Evolutionary conservation across 1,140 invertebrate species (phyloP).

Genomic region (Drosophila serrata): DNA sequence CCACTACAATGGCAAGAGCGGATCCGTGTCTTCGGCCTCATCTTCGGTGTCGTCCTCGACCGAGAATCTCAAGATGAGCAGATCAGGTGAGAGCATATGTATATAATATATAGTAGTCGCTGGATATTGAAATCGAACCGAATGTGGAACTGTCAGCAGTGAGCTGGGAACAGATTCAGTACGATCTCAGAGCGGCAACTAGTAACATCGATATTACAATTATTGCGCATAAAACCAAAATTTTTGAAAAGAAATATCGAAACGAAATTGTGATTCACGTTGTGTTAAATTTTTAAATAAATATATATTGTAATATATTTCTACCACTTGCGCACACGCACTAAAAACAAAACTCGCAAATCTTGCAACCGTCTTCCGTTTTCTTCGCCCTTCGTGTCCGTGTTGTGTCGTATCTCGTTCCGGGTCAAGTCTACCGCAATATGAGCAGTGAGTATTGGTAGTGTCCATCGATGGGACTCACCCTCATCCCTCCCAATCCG

Average conservation of each 20-base stretch:
- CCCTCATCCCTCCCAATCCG: constrained; percentile 5
- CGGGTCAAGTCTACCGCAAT: constrained; percentile 66
- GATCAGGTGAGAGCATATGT: constrained; percentile 65
- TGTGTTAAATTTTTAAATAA: constrained; percentile 14
- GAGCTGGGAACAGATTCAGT: constrained; percentile 21
- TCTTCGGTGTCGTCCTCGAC: constrained; percentile 83
- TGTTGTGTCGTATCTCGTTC: neutral
- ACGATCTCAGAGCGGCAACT: constrained; percentile 17
- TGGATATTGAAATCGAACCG: constrained; percentile 19
- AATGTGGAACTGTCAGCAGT: constrained; percentile 15
- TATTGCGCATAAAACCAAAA: constrained; percentile 17
- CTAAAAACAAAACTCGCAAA: constrained; percentile 10
- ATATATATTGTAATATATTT: constrained; percentile 28
- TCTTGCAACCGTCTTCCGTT: neutral
- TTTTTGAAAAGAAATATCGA: constrained; percentile 5
- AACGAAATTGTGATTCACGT: constrained; percentile 23
- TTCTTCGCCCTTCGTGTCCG: constrained; percentile 5
- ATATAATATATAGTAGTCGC: constrained; percentile 35
- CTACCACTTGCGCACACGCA: constrained; percentile 34
- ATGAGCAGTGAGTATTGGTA: constrained; percentile 76
- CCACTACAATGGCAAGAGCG: constrained; percentile 80
- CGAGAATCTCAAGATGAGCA: constrained; percentile 83
- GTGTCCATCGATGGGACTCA: constrained; percentile 4
- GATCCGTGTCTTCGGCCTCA: constrained; percentile 79
- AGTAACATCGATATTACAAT: constrained; percentile 10